A percentile compares a stretch with the other conserved stretches of the same genome.
Conservation (phyloP, 2,888 invertebrate genomes). For the Sphaeridia pumilis region DNA sequence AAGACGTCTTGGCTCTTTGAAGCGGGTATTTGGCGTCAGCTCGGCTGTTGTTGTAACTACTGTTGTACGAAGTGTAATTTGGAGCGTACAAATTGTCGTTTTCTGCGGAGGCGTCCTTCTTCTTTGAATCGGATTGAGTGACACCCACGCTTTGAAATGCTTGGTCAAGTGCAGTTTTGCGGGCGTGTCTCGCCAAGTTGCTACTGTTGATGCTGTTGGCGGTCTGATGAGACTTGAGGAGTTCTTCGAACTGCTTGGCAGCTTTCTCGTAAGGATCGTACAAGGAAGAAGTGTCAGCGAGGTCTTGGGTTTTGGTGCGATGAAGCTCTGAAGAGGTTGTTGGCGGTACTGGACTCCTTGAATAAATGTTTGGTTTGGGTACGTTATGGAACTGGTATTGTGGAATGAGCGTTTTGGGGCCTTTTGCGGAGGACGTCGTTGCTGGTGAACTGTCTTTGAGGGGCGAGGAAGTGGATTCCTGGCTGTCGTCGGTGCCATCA, state of each 20-base stretch:
- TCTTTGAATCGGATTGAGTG: no score
- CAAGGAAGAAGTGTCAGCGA: slow-evolving; percentile 22
- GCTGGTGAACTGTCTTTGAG: slow-evolving; percentile 2
- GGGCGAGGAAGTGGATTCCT: slow-evolving; percentile 17
- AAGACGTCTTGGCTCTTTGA: no score
- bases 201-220: slow-evolving; percentile 15
- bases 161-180: slow-evolving; percentile 32
- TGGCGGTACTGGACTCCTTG: no score
- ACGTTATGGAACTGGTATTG: neutral
- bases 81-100: no score
- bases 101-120: no score
- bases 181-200: slow-evolving; percentile 16
- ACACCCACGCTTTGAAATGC: slow-evolving; percentile 30
- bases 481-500: slow-evolving; percentile 35
- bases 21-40: no score
- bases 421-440: neutral
- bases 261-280: slow-evolving; percentile 36
- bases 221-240: slow-evolving; percentile 30
- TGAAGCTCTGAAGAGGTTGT: neutral
- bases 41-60: no score
- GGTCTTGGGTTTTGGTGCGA: neutral
- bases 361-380: neutral
- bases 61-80: no score
- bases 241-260: slow-evolving; percentile 33
- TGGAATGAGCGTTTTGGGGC: slow-evolving; percentile 2